phyloP scores from a whole-genome alignment of 2,797 vertebrate species.

The Eurystomus glaucurus region DNA sequence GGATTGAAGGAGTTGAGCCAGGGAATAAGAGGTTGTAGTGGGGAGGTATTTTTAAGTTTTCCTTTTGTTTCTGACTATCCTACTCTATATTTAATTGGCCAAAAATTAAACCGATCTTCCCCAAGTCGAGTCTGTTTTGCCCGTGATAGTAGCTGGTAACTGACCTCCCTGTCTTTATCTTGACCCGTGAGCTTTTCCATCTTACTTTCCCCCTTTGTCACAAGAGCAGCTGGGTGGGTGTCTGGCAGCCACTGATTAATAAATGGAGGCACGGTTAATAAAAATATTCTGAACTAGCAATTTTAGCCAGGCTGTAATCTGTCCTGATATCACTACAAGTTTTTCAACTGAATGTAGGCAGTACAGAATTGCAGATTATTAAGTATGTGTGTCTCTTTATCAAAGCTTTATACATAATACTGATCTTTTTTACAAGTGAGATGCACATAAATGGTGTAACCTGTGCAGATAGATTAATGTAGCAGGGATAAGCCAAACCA shows the following conservation, averaged over 20 bases:
- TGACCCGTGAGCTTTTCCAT: fast-evolving
- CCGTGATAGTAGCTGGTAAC: not conserved
- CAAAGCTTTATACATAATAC: not conserved
- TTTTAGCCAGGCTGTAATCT: not conserved
- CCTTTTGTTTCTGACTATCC: not conserved
- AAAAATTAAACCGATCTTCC: not conserved
- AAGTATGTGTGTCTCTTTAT: not conserved
- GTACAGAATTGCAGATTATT: not conserved
- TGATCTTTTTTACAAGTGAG: not conserved
- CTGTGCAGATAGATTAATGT: not conserved
- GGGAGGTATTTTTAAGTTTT: not conserved
- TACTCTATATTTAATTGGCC: not conserved
- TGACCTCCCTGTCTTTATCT: not conserved
- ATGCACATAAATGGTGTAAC: not conserved
- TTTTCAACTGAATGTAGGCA: not conserved
- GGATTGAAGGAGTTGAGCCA: not conserved
- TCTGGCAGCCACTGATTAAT: not conserved
- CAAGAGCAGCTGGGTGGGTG: fast-evolving
- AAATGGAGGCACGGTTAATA: not conserved
- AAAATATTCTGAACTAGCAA: not conserved
- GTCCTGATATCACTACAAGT: not conserved
- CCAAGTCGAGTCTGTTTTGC: not conserved
- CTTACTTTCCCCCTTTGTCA: not conserved
- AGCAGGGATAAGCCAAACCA: not conserved
- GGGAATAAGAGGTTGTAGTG: not conserved